Conservation (phyloP, 2,113 vertebrate genomes). For the Lanius ludovicianus region DNA sequence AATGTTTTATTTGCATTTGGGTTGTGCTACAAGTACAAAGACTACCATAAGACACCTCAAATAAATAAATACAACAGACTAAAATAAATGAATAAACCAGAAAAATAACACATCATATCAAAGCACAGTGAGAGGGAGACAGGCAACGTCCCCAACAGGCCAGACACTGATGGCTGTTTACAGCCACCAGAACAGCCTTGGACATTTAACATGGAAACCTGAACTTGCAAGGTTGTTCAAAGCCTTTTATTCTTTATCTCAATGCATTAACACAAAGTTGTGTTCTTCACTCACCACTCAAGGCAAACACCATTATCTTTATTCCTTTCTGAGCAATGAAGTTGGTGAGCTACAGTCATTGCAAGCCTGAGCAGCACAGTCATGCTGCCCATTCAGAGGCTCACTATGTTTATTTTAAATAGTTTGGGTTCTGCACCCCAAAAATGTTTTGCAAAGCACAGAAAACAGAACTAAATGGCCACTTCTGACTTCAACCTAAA, state of each 20-base stretch:
- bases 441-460: background rate
- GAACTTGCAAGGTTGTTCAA: background rate
- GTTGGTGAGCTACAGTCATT: background rate
- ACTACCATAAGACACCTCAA: background rate
- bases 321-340: background rate
- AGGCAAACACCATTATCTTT: background rate
- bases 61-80: background rate
- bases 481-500: background rate
- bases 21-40: background rate
- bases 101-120: background rate
- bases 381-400: background rate
- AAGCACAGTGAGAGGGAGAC: background rate
- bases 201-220: background rate
- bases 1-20: background rate
- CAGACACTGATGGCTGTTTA: background rate
- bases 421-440: background rate
- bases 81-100: background rate
- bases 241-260: background rate
- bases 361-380: background rate
- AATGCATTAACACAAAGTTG: background rate
- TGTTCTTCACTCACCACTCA: background rate
- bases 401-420: background rate
- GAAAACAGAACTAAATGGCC: background rate
- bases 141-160: background rate
- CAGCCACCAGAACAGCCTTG: background rate